Conservation (phyloP, 2,888 invertebrate species). For the Chrysopilus asiliformis region DNA sequence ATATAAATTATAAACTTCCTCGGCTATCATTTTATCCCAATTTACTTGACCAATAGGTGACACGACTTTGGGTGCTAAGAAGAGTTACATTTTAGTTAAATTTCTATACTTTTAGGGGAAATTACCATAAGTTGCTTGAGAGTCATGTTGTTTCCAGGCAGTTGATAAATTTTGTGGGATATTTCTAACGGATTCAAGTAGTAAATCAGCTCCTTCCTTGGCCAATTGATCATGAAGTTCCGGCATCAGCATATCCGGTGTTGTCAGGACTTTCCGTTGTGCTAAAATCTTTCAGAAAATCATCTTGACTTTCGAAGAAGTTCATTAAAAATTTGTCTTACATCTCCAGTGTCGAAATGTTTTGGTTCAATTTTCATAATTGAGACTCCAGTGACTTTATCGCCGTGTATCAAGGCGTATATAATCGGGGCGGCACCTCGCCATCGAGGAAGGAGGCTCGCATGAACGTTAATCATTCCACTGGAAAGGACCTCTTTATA, state of each 20-base stretch:
- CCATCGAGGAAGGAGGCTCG: conserved; percentile 82
- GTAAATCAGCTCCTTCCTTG: conserved; percentile 50
- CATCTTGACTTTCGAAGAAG: neutral
- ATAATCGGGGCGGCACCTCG: conserved; percentile 87
- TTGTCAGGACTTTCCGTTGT: conserved; percentile 43
- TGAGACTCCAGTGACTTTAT: conserved; percentile 65
- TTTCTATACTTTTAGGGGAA: conserved; percentile 4
- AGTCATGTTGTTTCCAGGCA: conserved; percentile 45
- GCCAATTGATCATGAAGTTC: conserved; percentile 52
- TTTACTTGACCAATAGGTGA: conserved; percentile 44
- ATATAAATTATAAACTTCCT: conserved; percentile 53
- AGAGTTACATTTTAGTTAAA: conserved; percentile 7
- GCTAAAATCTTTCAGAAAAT: conserved; percentile 28
- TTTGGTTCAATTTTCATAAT: conserved; percentile 76
- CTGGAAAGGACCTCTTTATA: conserved; percentile 32
- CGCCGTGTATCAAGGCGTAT: conserved; percentile 72
- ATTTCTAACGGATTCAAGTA: conserved; percentile 46
- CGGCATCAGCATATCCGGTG: conserved; percentile 46
- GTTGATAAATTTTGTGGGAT: conserved; percentile 45
- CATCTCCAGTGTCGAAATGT: conserved; percentile 65
- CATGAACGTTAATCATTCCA: conserved; percentile 90
- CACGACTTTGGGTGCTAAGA: conserved; percentile 62
- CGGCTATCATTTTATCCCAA: conserved; percentile 52
- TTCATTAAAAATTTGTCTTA: conserved; percentile 21
- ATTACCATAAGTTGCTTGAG: conserved; percentile 56